Evolutionary conservation across 2,797 vertebrate species (phyloP).

Genomic region (Acridotheres tristis): DNA sequence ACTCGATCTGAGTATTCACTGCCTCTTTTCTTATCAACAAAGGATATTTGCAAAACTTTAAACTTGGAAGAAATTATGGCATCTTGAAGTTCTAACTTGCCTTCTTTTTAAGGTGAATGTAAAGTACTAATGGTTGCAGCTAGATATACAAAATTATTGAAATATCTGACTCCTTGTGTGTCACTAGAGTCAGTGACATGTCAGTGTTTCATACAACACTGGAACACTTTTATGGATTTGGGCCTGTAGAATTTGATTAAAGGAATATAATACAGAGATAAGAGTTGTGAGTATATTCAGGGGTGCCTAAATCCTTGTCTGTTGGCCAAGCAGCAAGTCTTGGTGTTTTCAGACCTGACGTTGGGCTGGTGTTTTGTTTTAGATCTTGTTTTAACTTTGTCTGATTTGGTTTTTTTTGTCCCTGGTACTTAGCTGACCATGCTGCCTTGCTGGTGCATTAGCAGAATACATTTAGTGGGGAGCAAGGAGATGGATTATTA

Average conservation of each 20-base stretch:
- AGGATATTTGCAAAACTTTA: not conserved
- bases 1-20: not conserved
- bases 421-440: not conserved
- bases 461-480: not conserved
- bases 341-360: not conserved
- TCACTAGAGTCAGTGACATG: not conserved
- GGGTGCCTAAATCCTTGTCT: not conserved
- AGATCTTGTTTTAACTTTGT: not conserved
- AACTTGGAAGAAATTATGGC: not conserved
- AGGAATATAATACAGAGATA: not conserved
- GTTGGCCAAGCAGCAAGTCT: not conserved
- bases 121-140: not conserved
- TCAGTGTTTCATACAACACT: not conserved
- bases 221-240: not conserved
- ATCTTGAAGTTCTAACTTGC: not conserved
- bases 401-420: not conserved
- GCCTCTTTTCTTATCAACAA: not conserved
- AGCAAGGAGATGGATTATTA: not conserved
- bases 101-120: not conserved
- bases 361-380: not conserved
- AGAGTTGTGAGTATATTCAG: not conserved
- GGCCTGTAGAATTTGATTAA: not conserved
- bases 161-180: not conserved
- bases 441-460: not conserved
- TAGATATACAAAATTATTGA: not conserved